Conservation (phyloP, 2,888 invertebrate species). For the Andrena bicolor region DNA sequence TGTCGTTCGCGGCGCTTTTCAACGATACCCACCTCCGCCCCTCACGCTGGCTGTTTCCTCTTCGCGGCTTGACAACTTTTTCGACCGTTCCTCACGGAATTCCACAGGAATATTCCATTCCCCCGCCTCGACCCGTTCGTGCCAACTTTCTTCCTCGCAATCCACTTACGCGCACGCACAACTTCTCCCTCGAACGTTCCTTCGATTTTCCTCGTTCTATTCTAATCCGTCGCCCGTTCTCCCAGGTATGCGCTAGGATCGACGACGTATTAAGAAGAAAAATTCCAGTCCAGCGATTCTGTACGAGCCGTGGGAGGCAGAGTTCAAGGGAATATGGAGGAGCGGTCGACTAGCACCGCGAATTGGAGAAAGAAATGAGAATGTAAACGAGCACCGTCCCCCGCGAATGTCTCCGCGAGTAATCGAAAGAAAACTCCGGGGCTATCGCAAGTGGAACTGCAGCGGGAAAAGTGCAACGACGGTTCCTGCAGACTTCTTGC, state of each 20-base stretch:
- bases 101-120: constrained; percentile 57
- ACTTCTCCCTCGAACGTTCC: constrained; percentile 17
- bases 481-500: background rate
- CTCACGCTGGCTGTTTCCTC: constrained; percentile 23
- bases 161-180: constrained; percentile 35
- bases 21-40: constrained; percentile 52
- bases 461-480: background rate
- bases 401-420: background rate
- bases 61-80: constrained; percentile 66
- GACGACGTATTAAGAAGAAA: background rate
- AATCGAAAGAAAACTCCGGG: background rate
- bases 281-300: background rate
- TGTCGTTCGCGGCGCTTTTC: constrained; percentile 66
- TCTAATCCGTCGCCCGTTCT: constrained; percentile 2
- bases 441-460: constrained; percentile 3
- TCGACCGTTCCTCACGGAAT: constrained; percentile 61
- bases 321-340: background rate
- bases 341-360: background rate
- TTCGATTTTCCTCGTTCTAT: background rate
- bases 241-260: background rate
- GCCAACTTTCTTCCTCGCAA: constrained; percentile 60
- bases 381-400: constrained; percentile 6
- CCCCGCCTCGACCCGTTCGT: constrained; percentile 41
- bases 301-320: background rate
- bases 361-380: background rate